Evolutionary conservation across 2,113 vertebrate species (phyloP), one percentile per base, ranked within the genome.

Genomic region (Dipodomys spectabilis): DNA sequence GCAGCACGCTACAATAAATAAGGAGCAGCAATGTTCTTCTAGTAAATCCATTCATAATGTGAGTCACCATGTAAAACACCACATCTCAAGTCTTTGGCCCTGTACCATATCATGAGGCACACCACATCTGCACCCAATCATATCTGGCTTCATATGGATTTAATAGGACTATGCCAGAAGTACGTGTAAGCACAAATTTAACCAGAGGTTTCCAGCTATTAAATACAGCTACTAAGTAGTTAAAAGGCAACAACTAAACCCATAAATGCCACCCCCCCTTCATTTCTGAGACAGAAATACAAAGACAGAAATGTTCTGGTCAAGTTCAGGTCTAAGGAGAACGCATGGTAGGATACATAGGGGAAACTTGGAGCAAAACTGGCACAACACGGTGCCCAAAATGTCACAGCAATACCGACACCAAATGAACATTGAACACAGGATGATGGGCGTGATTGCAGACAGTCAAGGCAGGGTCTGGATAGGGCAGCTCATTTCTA

Each of bases 111-210:
- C 95, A 96, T 91, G 97, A 96, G 97, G 98, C 97, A 97, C 94
- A 95, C 97, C 97, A 98, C 98, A 98, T 98, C 98, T 98, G 98
- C 93, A 98, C 97, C 97, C 97, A 98, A 98, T 98, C 98, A 98
- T 97, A 98, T 98, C 97, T 97, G 97, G 95, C 97, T 97, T 98
- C 98, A 98, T 97, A 98, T 98, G 98, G 98, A 98, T 98, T 98
- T 98, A 98, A 98, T 98, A 98, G 97, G 97, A 95, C 98, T 97
- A 91, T 95, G 96, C 97, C 97, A 98, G 97, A 97, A 98, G 96
- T 97, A 97, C 97, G 95, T 87, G 97, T 96, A 97, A 98, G 98
- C 98, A 98, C 97, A 98, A 97, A 97, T 97, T 98, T 97, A 98
- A 97, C 97, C 98, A 97, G 97, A 97, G 97, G 96, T 97, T 98